Evolutionary conservation across 2,113 vertebrate genomes (phyloP).

Genomic region (Menura novaehollandiae): DNA sequence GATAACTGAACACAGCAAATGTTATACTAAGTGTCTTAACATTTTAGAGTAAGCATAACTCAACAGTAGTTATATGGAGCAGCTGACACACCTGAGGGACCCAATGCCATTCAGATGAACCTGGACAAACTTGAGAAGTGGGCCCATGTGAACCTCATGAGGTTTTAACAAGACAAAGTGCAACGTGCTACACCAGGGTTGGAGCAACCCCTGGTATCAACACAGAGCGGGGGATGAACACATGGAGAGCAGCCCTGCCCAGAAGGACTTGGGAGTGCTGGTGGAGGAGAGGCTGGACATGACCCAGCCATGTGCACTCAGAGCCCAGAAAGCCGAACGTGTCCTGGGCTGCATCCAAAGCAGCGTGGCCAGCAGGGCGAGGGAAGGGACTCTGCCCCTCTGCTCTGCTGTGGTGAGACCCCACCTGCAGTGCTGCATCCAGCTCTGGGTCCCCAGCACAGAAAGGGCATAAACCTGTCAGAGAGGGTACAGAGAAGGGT

Average conservation of each 20-base stretch:
- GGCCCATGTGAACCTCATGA: background rate
- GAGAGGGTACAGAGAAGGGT: background rate
- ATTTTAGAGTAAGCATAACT: background rate
- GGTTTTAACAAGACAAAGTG: background rate
- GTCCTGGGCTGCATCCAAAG: background rate
- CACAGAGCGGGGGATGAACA: background rate
- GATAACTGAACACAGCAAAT: background rate
- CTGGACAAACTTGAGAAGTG: background rate
- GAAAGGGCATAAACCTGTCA: background rate
- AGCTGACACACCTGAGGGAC: background rate
- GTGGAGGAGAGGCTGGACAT: background rate
- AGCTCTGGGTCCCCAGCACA: background rate
- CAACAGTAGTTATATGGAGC: background rate
- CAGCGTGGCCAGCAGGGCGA: accelerated
- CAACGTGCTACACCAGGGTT: accelerated
- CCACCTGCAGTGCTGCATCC: background rate
- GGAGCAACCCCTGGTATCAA: accelerated
- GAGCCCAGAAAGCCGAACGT: accelerated
- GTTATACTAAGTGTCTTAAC: background rate
- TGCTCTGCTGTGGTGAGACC: background rate
- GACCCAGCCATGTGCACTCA: accelerated
- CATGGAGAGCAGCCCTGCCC: accelerated
- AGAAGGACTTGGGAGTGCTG: background rate
- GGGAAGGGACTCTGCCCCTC: background rate
- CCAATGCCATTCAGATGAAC: background rate